Base-by-base conservation (phyloP, 1,140 invertebrate genomes). In the Ips nitidus region DNA sequence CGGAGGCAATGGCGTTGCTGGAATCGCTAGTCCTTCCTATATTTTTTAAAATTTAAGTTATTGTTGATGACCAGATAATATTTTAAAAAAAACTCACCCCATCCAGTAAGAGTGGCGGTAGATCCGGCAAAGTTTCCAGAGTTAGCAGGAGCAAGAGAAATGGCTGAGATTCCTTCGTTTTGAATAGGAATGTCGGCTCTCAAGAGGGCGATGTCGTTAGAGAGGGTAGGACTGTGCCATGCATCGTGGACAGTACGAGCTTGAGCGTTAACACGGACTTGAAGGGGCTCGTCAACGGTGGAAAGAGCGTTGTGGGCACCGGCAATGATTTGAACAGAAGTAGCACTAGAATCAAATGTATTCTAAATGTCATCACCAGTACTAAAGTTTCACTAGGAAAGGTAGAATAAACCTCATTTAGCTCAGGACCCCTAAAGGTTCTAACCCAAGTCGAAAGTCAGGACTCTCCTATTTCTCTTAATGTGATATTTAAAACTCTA, bases 81-180 rank as follows among this genome's bases (percentile, higher is more conserved):
- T 55, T 55, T n/a, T 55, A 5, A 55, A 55, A 7, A 6, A 55
- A 22, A n/a, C 37, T n/a, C 37, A 55, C 67, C 69, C 69, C 69
- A 70, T 47, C 69, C 69, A 22, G 69, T 41, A 38, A 70, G 60
- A 43, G 6, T 5, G 38, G 52, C 69, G 2, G 69, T 59, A 2
- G 5, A 6, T 50, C 69, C 62, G n/a, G 61, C 67, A 40, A 62
- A 69, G n/a, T 39, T 69, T 62, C 52, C 59, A 40, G 67, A 42
- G 36, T 42, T 47, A 22, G 67, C 58, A 7, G 67, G 67, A 40
- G 69, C 69, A 8, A 70, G 47, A 41, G 41, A 36, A 7, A 70
- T 36, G 40, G 40, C 37, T 1, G 36, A 40, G 41, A 69, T 63
- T 40, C 39, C 40, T 4, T 8, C 38, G 4, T 45, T 4, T 1